Conservation (phyloP, 2,113 vertebrate species). For the Macaca mulatta region DNA sequence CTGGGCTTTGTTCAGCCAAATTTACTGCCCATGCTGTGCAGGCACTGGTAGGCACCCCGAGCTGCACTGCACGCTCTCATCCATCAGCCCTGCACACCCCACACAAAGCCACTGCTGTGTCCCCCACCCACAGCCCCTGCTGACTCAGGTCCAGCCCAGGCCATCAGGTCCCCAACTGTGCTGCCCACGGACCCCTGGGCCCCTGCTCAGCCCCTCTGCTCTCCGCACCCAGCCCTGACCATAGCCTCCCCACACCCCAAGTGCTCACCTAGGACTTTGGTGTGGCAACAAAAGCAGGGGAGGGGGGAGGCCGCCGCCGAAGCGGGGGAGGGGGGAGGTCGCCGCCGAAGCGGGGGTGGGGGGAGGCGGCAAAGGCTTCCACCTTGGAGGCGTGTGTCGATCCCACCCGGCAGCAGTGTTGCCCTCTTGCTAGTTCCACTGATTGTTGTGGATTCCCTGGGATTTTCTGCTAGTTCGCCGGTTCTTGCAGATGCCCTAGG, state of each 20-base stretch:
- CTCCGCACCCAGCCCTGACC: background rate
- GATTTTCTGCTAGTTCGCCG: background rate
- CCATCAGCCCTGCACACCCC: background rate
- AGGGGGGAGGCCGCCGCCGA: rapidly evolving
- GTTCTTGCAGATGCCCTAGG: background rate
- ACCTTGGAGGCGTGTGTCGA: background rate
- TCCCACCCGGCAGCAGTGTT: background rate
- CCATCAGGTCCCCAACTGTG: background rate
- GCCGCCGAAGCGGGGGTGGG: rapidly evolving
- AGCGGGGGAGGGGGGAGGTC: too few species aligned
- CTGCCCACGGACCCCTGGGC: background rate
- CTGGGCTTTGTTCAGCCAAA: background rate
- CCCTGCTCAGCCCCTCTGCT: background rate
- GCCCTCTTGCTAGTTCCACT: too few species aligned
- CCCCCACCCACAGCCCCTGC: background rate
- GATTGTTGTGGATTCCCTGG: background rate
- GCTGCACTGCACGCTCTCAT: rapidly evolving
- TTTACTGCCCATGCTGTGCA: background rate
- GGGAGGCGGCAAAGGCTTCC: too few species aligned
- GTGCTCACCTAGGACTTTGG: background rate
- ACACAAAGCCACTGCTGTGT: background rate
- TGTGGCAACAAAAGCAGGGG: background rate
- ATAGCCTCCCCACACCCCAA: background rate
- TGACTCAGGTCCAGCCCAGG: background rate
- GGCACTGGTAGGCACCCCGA: background rate